Percentiles rank a stretch among this genome's conserved stretches.
Conservation (phyloP, 2,888 invertebrate species). For the Macropis europaea region DNA sequence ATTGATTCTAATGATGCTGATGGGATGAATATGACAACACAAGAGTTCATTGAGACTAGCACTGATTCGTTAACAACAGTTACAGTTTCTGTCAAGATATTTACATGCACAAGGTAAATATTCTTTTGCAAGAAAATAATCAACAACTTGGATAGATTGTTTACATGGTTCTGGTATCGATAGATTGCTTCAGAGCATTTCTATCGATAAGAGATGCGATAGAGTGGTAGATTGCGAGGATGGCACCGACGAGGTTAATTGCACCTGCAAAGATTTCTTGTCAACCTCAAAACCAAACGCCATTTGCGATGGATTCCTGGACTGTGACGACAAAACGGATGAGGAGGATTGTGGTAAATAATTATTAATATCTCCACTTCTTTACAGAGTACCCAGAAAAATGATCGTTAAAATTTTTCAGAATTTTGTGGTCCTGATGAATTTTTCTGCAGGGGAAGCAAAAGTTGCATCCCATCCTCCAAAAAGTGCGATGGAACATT, state of each 20-base stretch:
- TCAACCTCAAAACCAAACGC: conserved; percentile 81
- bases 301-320: conserved; percentile 88
- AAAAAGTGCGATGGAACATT: conserved; percentile 84
- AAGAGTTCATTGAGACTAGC: not conserved
- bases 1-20: not conserved
- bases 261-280: conserved; percentile 87
- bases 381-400: not conserved
- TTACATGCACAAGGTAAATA: conserved; percentile 26
- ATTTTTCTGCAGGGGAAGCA: conserved; percentile 85
- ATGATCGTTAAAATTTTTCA: not conserved
- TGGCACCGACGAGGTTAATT: conserved; percentile 88
- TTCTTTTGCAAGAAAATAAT: not conserved
- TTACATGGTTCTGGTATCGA: conserved; percentile 55
- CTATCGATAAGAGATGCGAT: conserved; percentile 84
- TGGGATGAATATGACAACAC: not conserved
- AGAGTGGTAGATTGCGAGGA: conserved; percentile 89
- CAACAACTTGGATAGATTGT: not conserved
- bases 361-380: not conserved
- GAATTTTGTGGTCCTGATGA: conserved; percentile 81
- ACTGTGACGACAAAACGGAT: conserved; percentile 89
- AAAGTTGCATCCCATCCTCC: conserved; percentile 83
- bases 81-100: not conserved
- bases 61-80: not conserved
- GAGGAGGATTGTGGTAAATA: conserved; percentile 87
- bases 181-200: conserved; percentile 86